Evolutionary conservation across 1,140 invertebrate species (phyloP).

Genomic region (Cotesia vestalis): DNA sequence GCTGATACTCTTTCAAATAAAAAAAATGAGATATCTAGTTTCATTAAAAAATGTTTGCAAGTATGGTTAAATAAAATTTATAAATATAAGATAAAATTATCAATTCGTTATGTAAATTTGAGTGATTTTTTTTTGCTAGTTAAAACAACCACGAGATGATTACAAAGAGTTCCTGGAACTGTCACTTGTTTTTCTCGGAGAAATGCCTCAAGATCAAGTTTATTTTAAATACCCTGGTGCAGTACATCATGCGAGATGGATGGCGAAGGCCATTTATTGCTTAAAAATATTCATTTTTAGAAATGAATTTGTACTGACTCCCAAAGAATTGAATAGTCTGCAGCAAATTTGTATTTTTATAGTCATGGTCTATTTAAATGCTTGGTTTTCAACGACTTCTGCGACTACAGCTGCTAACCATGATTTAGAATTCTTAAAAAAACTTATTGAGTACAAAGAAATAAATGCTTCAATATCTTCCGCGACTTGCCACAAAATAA

Average conservation of each 20-base stretch:
- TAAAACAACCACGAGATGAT: slow-evolving; percentile 35
- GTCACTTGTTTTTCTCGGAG: slow-evolving; percentile 39
- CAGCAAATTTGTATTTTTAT: slow-evolving; percentile 12
- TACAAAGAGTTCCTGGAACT: slow-evolving; percentile 41
- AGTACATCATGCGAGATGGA: slow-evolving; percentile 13
- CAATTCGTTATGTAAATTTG: too few species aligned
- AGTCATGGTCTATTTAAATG: neutral
- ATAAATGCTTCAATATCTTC: neutral
- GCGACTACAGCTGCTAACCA: neutral
- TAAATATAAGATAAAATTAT: too few species aligned
- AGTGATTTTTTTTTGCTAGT: too few species aligned
- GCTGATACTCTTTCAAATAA: too few species aligned
- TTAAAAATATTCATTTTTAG: slow-evolving; percentile 40
- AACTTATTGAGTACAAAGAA: neutral
- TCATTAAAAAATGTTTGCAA: too few species aligned
- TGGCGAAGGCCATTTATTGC: slow-evolving; percentile 44
- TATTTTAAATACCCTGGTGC: slow-evolving; percentile 37
- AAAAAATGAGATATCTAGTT: too few species aligned
- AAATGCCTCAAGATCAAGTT: slow-evolving; percentile 2
- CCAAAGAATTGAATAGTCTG: neutral
- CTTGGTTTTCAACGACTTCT: slow-evolving; percentile 6
- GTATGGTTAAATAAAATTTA: too few species aligned
- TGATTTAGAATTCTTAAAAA: slow-evolving; percentile 2
- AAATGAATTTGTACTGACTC: neutral
- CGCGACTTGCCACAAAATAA: neutral